Base-by-base conservation (phyloP, 2,113 vertebrate genomes). In the Anolis carolinensis region DNA sequence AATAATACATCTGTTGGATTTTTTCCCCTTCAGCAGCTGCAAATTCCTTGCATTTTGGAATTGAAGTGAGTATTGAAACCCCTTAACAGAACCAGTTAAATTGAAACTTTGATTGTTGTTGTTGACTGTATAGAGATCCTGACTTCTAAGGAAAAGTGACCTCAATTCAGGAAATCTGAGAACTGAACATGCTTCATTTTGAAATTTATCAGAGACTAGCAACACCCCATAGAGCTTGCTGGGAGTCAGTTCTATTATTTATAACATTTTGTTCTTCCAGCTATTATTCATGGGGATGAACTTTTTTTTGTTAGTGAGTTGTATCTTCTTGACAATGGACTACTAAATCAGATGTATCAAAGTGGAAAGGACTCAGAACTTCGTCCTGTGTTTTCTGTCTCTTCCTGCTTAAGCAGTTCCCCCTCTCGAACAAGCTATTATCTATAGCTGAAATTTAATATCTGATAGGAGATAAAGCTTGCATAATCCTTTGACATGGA, bases 401-500 rank as follows among this genome's bases (percentile, higher is more conserved):
- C 70, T 39, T 32, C 7, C 16, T 34, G 72, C 65, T 67, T 80
- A 59, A 91, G 79, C 67, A 59, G 39, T 10, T 27, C 36, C 30
- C 91, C 23, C 90, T 88, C 55, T 91, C 72, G 52, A 86, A 63
- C 21, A 86, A 90, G 34, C 48, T 65, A 20, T 81, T 89, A 39
- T 77, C 25, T 77, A 87, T 75, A 50, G 72, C 7, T 85, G 81
- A 95, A 97, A 96, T 98, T 97, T 96, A 95, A 97, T 96, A 94
- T 92, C 92, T 93, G 93, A 95, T 97, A 96, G 93, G 92, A 95
- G 94, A 97, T 95, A 93, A 96, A 95, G 94, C 92, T 92, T 93
- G 96, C 90, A 95, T 97, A 97, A 97, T 98, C 95, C 95, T 96
- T 94, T 96, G 96, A 97, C 95, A 95, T 95, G 95, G 89, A 95